A percentile compares a stretch with the other conserved stretches of the same genome.
phyloP scores from a whole-genome alignment of 2,113 vertebrate species.

The Tragelaphus imberbis region DNA sequence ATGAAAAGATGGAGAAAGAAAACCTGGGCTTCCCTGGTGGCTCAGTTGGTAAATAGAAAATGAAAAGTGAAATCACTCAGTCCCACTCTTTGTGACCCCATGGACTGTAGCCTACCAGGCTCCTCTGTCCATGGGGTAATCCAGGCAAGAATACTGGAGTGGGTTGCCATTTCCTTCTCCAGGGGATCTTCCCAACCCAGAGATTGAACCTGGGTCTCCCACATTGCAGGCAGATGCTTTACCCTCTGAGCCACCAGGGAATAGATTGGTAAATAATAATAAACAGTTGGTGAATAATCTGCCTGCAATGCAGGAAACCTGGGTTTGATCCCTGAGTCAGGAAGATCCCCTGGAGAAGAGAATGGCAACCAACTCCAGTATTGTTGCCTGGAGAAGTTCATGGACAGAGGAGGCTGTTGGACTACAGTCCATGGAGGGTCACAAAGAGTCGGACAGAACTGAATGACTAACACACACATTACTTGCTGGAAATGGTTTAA shows the following conservation, averaged over 20 bases:
- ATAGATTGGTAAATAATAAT: background rate
- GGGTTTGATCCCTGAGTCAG: background rate
- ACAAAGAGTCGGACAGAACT: background rate
- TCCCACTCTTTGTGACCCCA: too few relatives aligned
- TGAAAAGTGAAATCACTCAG: background rate
- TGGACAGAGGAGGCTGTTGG: background rate
- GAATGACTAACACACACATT: background rate
- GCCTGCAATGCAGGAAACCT: background rate
- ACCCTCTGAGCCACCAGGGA: too few relatives aligned
- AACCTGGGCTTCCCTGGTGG: background rate
- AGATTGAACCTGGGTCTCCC: too few relatives aligned
- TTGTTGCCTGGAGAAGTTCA: background rate
- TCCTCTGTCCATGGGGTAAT: too few relatives aligned
- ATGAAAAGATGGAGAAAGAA: background rate
- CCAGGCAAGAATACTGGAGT: too few relatives aligned
- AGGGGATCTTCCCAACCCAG: too few relatives aligned
- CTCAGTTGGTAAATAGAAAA: background rate
- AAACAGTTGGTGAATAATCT: background rate
- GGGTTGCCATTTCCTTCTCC: too few relatives aligned
- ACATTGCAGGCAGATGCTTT: too few relatives aligned
- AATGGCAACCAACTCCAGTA: background rate
- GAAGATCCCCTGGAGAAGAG: background rate
- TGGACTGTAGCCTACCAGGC: too few relatives aligned
- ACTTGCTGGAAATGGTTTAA: background rate
- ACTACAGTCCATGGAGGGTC: background rate